Evolutionary conservation across 2,888 invertebrate genomes (phyloP).

Genomic region (Apamea sordens): DNA sequence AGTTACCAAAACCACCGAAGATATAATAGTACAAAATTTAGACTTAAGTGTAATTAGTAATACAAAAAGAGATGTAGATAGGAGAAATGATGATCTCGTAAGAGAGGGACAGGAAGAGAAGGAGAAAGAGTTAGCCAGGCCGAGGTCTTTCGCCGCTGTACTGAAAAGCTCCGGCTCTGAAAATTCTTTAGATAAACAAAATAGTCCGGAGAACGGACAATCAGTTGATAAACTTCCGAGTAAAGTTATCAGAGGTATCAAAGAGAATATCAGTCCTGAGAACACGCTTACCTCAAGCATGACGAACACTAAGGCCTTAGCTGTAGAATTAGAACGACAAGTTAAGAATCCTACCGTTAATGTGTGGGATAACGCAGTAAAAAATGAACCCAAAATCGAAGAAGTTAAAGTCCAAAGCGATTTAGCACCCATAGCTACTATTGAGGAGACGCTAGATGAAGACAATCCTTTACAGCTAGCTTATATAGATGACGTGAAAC

Average conservation of each 20-base stretch:
- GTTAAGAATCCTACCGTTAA: constrained; percentile 71
- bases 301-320: constrained; percentile 83
- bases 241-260: constrained; percentile 90
- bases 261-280: constrained; percentile 92
- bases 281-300: constrained; percentile 89
- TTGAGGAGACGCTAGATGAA: constrained; percentile 84
- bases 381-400: constrained; percentile 75
- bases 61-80: constrained; percentile 67
- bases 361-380: constrained; percentile 74
- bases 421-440: constrained; percentile 85
- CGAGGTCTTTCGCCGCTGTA: constrained; percentile 86
- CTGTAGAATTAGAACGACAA: constrained; percentile 80
- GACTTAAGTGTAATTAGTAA: constrained; percentile 84
- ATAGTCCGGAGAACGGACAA: constrained; percentile 83
- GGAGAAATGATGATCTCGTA: constrained; percentile 81
- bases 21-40: constrained; percentile 89
- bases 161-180: constrained; percentile 85
- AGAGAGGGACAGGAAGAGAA: constrained; percentile 71
- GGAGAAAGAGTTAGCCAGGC: constrained; percentile 77
- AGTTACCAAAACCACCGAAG: constrained; percentile 89
- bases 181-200: constrained; percentile 84
- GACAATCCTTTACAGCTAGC: constrained; percentile 73
- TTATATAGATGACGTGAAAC: constrained; percentile 81
- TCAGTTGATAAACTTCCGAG: constrained; percentile 88
- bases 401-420: constrained; percentile 76